These are phyloP conservation scores for Clarias pachynema DNA, from an alignment of 2,797 vertebrate genomes.

Conservation along the genomic window DNA sequence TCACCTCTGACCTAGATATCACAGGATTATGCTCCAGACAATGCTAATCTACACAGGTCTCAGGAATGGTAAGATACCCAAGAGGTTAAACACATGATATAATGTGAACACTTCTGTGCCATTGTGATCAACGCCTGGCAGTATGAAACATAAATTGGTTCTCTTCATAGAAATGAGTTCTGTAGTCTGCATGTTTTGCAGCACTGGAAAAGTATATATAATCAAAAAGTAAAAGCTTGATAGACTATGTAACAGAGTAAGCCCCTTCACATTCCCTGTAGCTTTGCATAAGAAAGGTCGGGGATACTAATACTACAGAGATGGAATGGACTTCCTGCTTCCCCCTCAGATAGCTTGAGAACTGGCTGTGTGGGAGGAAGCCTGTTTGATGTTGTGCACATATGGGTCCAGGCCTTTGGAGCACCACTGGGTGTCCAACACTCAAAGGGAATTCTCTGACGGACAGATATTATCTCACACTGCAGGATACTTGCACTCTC, in stretches of 20 bases:
- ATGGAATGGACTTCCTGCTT: slow-evolving; percentile 64
- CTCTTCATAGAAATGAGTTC: background rate
- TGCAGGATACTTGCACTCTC: slow-evolving; percentile 28
- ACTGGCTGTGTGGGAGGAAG: slow-evolving; percentile 51
- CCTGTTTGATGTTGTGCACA: slow-evolving; percentile 59
- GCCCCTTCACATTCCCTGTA: slow-evolving; percentile 37
- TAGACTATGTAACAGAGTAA: slow-evolving; percentile 18
- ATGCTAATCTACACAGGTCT: slow-evolving; percentile 20
- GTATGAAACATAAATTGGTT: background rate
- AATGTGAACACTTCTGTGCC: background rate
- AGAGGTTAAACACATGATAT: background rate
- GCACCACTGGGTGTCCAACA: slow-evolving; percentile 52
- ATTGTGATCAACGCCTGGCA: background rate
- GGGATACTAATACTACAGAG: slow-evolving; percentile 54
- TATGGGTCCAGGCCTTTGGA: slow-evolving; percentile 59
- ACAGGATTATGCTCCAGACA: slow-evolving; percentile 6
- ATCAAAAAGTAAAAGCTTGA: background rate
- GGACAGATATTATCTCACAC: slow-evolving; percentile 59
- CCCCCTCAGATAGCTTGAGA: slow-evolving; percentile 63
- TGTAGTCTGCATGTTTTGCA: background rate
- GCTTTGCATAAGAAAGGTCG: slow-evolving; percentile 72
- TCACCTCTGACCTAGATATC: slow-evolving; percentile 35
- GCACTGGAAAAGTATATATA: background rate
- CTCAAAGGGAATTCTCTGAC: slow-evolving; percentile 54
- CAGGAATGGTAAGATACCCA: background rate